phyloP scores from a whole-genome alignment of 2,113 vertebrate genomes.

The Podocnemis expansa region DNA sequence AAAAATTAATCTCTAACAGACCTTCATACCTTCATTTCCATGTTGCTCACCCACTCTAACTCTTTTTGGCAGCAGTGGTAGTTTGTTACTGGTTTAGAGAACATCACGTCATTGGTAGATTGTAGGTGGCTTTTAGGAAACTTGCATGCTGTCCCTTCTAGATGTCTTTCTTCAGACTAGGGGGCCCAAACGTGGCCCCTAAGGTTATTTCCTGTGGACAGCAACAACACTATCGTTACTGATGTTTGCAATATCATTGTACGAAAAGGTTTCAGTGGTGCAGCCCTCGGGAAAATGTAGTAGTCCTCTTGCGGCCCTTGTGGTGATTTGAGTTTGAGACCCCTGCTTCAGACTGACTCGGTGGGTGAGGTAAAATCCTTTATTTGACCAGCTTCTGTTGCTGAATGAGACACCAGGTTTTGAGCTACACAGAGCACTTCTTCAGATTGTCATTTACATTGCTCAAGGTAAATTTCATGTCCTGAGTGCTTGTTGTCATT shows the following conservation, averaged over 20 bases:
- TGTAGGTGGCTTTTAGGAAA: background rate
- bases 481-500: constrained; percentile 30
- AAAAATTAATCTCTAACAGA: background rate
- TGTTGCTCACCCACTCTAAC: background rate
- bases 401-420: background rate
- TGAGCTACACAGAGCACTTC: background rate
- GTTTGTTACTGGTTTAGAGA: background rate
- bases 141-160: background rate
- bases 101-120: background rate
- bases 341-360: background rate
- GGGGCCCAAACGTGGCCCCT: no score
- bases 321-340: no score
- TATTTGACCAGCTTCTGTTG: background rate
- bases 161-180: background rate
- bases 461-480: background rate
- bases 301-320: no score
- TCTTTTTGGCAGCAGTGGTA: background rate
- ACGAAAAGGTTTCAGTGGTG: no score
- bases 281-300: no score
- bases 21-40: background rate
- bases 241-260: no score
- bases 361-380: background rate
- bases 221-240: no score
- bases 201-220: no score
- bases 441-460: background rate